These are phyloP conservation scores for Loripinus fragilis DNA, from an alignment of 2,888 invertebrate species.

Conservation along the genomic window DNA sequence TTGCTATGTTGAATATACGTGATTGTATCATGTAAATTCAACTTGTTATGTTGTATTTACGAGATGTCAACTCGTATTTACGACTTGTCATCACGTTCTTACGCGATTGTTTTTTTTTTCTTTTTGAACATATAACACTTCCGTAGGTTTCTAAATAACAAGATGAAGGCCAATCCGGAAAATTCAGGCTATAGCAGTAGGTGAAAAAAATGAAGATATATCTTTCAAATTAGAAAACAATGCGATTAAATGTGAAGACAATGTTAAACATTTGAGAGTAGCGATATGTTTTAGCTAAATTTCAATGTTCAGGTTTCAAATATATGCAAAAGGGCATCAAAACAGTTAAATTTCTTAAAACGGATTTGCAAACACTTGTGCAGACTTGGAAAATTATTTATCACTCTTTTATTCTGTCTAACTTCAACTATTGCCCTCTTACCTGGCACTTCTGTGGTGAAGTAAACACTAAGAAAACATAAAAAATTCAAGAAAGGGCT, in stretches of 20 bases:
- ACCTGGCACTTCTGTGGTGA: neutral
- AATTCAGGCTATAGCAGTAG: neutral
- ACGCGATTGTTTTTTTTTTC: too few relatives aligned
- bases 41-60: too few relatives aligned
- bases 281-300: neutral
- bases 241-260: neutral
- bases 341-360: neutral
- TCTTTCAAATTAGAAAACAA: neutral
- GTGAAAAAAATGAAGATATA: neutral
- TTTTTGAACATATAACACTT: too few relatives aligned
- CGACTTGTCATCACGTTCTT: too few relatives aligned
- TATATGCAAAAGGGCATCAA: neutral
- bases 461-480: neutral
- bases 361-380: neutral
- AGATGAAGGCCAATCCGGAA: neutral
- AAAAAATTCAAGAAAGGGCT: neutral
- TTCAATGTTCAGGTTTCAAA: neutral
- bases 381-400: neutral
- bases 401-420: neutral
- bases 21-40: too few relatives aligned
- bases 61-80: too few relatives aligned
- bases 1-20: too few relatives aligned
- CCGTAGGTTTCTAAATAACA: neutral
- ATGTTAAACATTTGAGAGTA: neutral
- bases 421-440: slow-evolving; percentile 3